These are phyloP conservation scores for Haplotaxodon microlepis DNA, from an alignment of 2,113 vertebrate species.

Conservation along the genomic window DNA sequence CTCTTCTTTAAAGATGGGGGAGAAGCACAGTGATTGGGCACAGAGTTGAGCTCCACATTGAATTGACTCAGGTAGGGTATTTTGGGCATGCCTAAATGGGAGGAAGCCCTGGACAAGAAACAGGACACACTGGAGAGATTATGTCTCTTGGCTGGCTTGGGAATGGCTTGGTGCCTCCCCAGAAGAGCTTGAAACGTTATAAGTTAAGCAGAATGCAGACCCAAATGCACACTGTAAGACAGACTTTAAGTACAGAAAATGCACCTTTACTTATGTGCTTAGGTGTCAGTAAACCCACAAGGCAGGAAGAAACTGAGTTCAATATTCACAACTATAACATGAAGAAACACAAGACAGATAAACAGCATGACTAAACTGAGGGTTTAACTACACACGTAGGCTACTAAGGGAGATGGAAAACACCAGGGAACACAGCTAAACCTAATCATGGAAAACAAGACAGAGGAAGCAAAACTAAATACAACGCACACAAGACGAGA, in stretches of 20 bases:
- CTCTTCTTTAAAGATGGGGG: background rate
- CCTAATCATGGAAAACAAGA: background rate
- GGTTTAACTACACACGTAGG: background rate
- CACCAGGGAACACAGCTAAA: background rate
- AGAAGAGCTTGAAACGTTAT: background rate
- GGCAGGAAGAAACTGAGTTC: background rate
- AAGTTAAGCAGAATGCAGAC: background rate
- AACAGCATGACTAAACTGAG: background rate
- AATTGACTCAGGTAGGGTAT: background rate
- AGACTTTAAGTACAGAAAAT: background rate
- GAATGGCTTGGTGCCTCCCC: background rate
- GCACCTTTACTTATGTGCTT: background rate
- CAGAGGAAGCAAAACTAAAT: background rate
- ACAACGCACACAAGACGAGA: background rate
- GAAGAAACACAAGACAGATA: background rate
- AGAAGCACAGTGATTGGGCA: background rate
- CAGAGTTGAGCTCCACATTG: background rate
- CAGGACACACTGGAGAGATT: background rate
- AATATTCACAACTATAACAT: background rate
- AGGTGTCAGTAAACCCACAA: background rate
- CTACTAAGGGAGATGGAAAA: background rate
- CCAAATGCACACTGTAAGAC: background rate
- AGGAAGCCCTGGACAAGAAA: background rate
- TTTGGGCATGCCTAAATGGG: background rate
- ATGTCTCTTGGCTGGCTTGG: background rate